Evolutionary conservation across 2,113 vertebrate species (phyloP), one percentile per base, ranked within the genome.

Genomic region (Podarcis raffonei): DNA sequence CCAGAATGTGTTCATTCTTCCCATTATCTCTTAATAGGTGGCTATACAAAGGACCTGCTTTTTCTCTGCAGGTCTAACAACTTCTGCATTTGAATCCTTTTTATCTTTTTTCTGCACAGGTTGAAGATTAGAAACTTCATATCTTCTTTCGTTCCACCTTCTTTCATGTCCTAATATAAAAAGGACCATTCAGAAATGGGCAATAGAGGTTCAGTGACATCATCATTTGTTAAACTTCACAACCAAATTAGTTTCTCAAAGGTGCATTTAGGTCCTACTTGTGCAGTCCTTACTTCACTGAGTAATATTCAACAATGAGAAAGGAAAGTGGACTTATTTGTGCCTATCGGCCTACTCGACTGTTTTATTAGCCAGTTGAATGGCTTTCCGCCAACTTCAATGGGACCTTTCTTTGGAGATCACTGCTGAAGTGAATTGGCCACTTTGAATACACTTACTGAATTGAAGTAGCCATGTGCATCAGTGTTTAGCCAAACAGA

Each of bases 201-300:
- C 68, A 30, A 81, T 88, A 89, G 75, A 94, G 95, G 92, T 89
- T 85, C 93, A 94, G 93, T 92, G 87, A 94, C 80, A 90, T 92
- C 89, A 95, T 88, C 78, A 94, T 93, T 93, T 89, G 91, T 88
- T 93, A 90, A 95, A 69, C 92, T 62, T 65, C 74, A 84, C 1
- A 57, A 75, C 48, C 62, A 72, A 83, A 84, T 71, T 15, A 22
- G n/a, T 89, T 35, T 57, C 88, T 91, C 88, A 84, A 87, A 95
- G 25, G 75, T 65, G 25, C 6, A 68, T 86, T 91, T 80, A 15
- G 74, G 79, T 72, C 6, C 89, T 71, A 76, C 30, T 89, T 93
- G 16, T 0, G 0, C 27, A 42, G 68, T 0, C 1, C 59, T 90
- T 75, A 65, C 65, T 78, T 32, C 68, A 32, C 30, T 39, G 9